Evolutionary conservation across 2,888 invertebrate species (phyloP), one percentile per base, ranked within the genome.

Genomic region (Vanessa cardui): DNA sequence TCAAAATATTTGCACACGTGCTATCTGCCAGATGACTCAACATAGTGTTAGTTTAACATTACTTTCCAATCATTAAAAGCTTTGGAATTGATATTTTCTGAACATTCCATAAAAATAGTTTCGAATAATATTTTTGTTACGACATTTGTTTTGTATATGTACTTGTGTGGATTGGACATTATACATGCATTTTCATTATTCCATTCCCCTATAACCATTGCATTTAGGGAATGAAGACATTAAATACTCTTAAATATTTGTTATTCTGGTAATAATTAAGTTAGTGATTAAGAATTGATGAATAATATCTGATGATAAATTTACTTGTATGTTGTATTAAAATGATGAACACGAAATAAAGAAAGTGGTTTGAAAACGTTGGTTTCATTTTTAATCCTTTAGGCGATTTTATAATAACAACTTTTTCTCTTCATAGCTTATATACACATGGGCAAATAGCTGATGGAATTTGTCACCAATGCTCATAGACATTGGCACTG

Each of bases 261-360:
- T 92, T 91, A 91, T 87, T 89, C 91, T 89, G 87, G 86, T 89
- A 87, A 84, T 87, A 89, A 78, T 88, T 92, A 92, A 91, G 91
- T 82, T 91, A 92, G 92, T 78, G 73, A 72, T 81, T 93, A 93
- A 93, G 92, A 86, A 91, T 90, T 90, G 88, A 91, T 92, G 89
- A 90, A 89, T 89, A 90, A 89, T 92, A 92, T 92, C 91, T 88
- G 92, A 92, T 88, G 92, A 93, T 93, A 92, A 92, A 86, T 93
- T 92, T 92, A 93, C 92, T 89, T 93, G 92, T 93, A 93, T 93
- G 93, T 93, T 93, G 93, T 93, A 93, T 90, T 92, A 90, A 92
- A 92, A 92, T 86, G 90, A 90, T 88, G 91, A 90, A 92, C 90
- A 91, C 83, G 87, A 90, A 91, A 92, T 92, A 93, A 93, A 93